Evolutionary conservation across 2,113 vertebrate species (phyloP), one percentile per base, ranked within the genome.

Genomic region (Leuciscus idus): DNA sequence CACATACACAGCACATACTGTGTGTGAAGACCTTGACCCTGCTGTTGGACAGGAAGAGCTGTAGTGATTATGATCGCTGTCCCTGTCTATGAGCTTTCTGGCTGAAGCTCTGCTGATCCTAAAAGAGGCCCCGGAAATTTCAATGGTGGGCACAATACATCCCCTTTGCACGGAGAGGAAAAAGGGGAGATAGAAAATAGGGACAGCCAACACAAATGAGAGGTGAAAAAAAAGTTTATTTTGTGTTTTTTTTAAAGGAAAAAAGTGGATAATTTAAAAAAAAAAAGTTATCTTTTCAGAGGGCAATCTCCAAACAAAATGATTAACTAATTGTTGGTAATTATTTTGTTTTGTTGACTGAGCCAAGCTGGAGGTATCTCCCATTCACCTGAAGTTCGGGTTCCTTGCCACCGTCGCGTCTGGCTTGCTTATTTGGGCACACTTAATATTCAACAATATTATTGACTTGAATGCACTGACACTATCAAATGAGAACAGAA

Each of bases 41-140:
- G 76, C 79, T 39, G 46, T 26, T 80, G 81, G 88, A 87, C 92
- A 93, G 92, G 93, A 94, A 92, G 87, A 89, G 88, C 81, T 87
- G 88, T 92, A 87, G 78, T 90, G 93, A 94, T 94, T 93, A 91
- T 91, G 90, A 91, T 52, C 86, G 90, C 89, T 91, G 86, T 89
- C 89, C 92, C 87, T 85, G 52, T 86, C 70, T 68, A 43, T 57
- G n/a, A 73, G 68, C 21, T 68, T 86, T 86, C 26, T 91, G 90
- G 91, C 91, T 91, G 88, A 83, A 84, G 84, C 81, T 68, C 86
- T 48, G 81, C 84, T 59, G 83, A 90, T 93, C 83, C 87, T 66
- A 87, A 17, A 88, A 81, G 87, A 91, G 91, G 88, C 50, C 87
- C 84, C 75, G 85, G 87, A 91, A 92, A 93, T 91, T 90, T 92